phyloP scores from a whole-genome alignment of 2,113 vertebrate species.

The Jacana jacana region DNA sequence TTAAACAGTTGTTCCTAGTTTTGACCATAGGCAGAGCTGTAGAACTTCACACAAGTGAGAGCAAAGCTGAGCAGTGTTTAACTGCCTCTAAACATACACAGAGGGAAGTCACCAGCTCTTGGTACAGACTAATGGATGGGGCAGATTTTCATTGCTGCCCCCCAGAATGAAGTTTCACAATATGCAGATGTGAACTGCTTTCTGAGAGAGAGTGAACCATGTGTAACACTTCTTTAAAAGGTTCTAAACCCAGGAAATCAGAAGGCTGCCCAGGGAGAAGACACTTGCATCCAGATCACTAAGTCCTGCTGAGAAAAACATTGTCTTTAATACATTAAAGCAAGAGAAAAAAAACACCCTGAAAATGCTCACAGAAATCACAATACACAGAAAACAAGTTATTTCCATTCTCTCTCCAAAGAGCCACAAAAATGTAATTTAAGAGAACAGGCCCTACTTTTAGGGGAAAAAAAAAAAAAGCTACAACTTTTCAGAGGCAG shows the following conservation, averaged over 20 bases:
- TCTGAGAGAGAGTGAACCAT: not conserved
- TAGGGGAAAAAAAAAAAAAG: not conserved
- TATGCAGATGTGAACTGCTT: not conserved
- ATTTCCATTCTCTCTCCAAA: not conserved
- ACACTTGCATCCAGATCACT: not conserved
- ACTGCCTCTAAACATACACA: not conserved
- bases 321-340: not conserved
- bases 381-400: not conserved
- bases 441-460: not conserved
- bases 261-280: not conserved
- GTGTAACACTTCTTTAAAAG: not conserved
- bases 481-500: not conserved
- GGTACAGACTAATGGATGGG: not conserved
- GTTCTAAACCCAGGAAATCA: not conserved
- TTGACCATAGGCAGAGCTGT: not conserved
- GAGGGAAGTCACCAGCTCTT: not conserved
- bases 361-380: not conserved
- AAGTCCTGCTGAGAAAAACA: not conserved
- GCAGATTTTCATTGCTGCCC: not conserved
- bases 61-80: not conserved
- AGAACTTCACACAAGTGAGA: not conserved
- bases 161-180: not conserved
- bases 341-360: not conserved
- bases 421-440: not conserved
- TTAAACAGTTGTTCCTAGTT: not conserved